These are phyloP conservation scores for Harpagoxenus sublaevis DNA, from an alignment of 2,888 invertebrate species.

Conservation along the genomic window DNA sequence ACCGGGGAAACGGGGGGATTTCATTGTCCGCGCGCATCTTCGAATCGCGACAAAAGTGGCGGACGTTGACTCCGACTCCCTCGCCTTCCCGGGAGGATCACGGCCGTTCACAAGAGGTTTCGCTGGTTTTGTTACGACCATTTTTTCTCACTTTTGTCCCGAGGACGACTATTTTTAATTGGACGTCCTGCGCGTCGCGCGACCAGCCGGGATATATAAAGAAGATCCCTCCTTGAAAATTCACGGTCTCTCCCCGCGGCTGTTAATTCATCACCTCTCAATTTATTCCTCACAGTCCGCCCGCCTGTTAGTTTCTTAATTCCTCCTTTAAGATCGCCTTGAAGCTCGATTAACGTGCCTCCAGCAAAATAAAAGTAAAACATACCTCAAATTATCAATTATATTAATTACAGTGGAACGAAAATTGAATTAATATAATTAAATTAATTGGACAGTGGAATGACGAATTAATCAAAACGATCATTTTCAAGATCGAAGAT, in stretches of 20 bases:
- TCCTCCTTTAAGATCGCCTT: background rate
- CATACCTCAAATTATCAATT: background rate
- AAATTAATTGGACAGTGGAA: background rate
- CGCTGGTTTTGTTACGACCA: conserved; percentile 49
- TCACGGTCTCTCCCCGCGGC: background rate
- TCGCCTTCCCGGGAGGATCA: conserved; percentile 60
- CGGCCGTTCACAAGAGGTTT: conserved; percentile 53
- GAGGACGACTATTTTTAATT: conserved; percentile 68
- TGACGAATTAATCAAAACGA: background rate
- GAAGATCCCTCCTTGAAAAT: conserved; percentile 5
- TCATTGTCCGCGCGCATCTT: conserved; percentile 5
- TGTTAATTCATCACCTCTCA: conserved; percentile 13
- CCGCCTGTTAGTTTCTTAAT: background rate
- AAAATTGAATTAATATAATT: background rate
- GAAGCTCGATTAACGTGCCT: background rate
- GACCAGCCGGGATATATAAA: conserved; percentile 34
- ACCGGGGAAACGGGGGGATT: background rate
- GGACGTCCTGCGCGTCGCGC: conserved; percentile 48
- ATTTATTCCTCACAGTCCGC: background rate
- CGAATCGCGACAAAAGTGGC: conserved; percentile 22
- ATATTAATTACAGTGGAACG: background rate
- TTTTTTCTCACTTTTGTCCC: conserved; percentile 51
- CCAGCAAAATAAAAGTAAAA: background rate
- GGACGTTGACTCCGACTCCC: background rate
- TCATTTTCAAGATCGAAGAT: background rate